Conservation (phyloP, 2,888 invertebrate genomes). For the Zaprionus bogoriensis region DNA sequence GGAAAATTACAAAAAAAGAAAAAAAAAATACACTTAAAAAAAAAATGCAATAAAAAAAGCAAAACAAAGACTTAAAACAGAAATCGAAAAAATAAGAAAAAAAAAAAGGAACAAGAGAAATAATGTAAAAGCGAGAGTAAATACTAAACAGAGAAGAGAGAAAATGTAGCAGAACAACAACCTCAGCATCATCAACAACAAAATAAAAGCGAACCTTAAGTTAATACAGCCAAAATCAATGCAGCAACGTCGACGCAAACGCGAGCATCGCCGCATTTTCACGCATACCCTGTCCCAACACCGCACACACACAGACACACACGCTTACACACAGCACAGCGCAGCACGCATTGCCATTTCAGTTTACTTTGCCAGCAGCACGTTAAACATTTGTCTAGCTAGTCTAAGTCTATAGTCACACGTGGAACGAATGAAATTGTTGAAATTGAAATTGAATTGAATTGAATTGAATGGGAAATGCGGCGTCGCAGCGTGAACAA, state of each 20-base stretch:
- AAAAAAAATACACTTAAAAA: slow-evolving; percentile 48
- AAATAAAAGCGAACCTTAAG: slow-evolving; percentile 19
- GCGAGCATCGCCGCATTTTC: slow-evolving; percentile 24
- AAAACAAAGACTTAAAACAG: slow-evolving; percentile 82
- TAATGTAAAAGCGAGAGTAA: slow-evolving; percentile 42
- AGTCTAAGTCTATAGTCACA: slow-evolving; percentile 24
- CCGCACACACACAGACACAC: not conserved
- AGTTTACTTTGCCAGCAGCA: slow-evolving; percentile 28
- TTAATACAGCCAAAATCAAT: slow-evolving; percentile 22
- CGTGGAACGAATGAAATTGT: slow-evolving; percentile 32
- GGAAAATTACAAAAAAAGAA: slow-evolving; percentile 36
- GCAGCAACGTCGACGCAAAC: slow-evolving; percentile 11
- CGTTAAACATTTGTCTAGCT: slow-evolving; percentile 34
- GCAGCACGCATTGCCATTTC: slow-evolving; percentile 1
- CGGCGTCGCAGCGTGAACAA: slow-evolving; percentile 38
- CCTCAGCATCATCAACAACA: slow-evolving; percentile 16
- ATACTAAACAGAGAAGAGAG: slow-evolving; percentile 34
- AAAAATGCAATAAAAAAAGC: slow-evolving; percentile 81
- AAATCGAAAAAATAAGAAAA: slow-evolving; percentile 48
- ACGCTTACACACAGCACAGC: too few relatives aligned
- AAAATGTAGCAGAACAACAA: slow-evolving; percentile 28
- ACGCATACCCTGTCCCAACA: not conserved
- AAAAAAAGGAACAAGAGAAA: slow-evolving; percentile 28
- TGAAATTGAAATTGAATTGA: slow-evolving; percentile 9
- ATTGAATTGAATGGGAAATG: slow-evolving; percentile 19